These are phyloP conservation scores for Lethenteron camtschaticum DNA, from an alignment of 2,113 vertebrate species.

Conservation along the genomic window DNA sequence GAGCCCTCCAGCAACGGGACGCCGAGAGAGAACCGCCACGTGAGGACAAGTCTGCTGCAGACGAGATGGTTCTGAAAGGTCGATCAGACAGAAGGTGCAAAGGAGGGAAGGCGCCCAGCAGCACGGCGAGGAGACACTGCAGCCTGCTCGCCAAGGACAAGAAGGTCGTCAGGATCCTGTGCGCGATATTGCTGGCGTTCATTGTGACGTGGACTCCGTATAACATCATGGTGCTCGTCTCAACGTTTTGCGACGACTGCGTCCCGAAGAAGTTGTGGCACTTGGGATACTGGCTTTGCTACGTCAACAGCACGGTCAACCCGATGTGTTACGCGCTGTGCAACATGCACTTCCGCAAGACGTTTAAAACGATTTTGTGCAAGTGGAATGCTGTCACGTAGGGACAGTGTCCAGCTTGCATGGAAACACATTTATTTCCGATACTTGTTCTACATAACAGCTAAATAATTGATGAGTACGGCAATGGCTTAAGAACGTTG, in stretches of 20 bases:
- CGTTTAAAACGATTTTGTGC: constrained; percentile 37
- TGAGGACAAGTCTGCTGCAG: too few relatives aligned
- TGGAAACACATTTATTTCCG: too few relatives aligned
- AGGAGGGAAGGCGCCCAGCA: too few relatives aligned
- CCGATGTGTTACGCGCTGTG: constrained; percentile 46
- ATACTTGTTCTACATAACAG: too few relatives aligned
- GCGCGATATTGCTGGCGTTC: constrained; percentile 38
- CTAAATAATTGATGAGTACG: too few relatives aligned
- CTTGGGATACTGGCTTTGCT: constrained; percentile 45
- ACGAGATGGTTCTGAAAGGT: too few relatives aligned
- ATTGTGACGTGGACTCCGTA: constrained; percentile 44
- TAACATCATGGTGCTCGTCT: constrained; percentile 49
- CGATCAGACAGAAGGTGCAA: too few relatives aligned
- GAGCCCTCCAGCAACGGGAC: too few relatives aligned
- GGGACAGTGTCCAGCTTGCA: too few relatives aligned
- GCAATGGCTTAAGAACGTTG: too few relatives aligned
- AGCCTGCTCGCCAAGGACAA: constrained; percentile 28
- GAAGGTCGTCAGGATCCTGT: constrained; percentile 35
- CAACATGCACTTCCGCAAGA: constrained; percentile 34
- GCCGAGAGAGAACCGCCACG: too few relatives aligned
- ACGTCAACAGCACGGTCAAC: constrained; percentile 43
- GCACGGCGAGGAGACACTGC: too few relatives aligned
- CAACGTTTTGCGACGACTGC: constrained; percentile 28
- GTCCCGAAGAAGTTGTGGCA: constrained; percentile 34
- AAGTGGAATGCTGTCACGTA: constrained; percentile 14